phyloP scores from a whole-genome alignment of 2,113 vertebrate species.

The Anguilla rostrata region DNA sequence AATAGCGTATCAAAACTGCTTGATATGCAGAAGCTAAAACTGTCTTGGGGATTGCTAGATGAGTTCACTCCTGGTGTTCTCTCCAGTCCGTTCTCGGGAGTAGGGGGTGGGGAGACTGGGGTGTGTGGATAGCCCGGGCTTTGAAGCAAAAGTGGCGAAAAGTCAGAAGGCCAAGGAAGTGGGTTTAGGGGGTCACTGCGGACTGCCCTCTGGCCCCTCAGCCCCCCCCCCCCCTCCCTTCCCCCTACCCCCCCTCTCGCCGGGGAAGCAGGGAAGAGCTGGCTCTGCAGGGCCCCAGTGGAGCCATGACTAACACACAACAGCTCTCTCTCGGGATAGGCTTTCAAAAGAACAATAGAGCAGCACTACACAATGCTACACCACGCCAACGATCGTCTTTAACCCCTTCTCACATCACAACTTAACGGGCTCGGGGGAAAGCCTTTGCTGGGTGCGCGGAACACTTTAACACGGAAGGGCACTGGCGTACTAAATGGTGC shows the following conservation, averaged over 20 bases:
- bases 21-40: not conserved
- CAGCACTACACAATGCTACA: slow-evolving; percentile 1
- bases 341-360: slow-evolving; percentile 25
- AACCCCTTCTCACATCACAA: slow-evolving; percentile 21
- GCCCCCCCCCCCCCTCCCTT: not conserved
- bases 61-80: not conserved
- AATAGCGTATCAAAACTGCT: too few relatives aligned
- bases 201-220: not conserved
- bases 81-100: not conserved
- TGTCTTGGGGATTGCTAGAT: not conserved
- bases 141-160: not conserved
- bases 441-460: not conserved
- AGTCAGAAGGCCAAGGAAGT: not conserved
- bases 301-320: slow-evolving; percentile 27
- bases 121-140: not conserved
- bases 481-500: not conserved
- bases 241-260: not conserved
- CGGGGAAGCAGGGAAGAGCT: not conserved
- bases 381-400: slow-evolving; percentile 5
- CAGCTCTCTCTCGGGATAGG: slow-evolving; percentile 29
- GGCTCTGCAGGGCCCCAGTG: not conserved
- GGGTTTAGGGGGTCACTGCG: slow-evolving; percentile 3
- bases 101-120: not conserved
- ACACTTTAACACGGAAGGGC: not conserved
- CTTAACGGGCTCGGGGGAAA: not conserved